Base-by-base conservation (phyloP, 2,797 vertebrate genomes). In the Scleropages formosus region DNA sequence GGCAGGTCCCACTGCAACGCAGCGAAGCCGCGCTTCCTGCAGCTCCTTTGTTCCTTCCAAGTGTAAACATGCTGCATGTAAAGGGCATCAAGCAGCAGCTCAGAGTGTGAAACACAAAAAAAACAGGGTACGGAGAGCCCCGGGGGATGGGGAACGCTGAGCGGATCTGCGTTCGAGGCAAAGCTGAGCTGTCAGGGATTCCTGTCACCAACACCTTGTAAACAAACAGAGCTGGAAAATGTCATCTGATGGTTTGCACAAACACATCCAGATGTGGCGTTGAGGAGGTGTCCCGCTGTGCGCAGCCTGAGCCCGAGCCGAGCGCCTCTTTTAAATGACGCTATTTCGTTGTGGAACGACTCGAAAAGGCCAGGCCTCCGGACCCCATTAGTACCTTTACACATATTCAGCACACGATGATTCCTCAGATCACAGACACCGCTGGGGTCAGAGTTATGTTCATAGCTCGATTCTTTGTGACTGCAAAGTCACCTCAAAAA, bases 161-260 rank as follows among this genome's bases (percentile, higher is more conserved):
- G 46, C 13, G 20, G 15, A 56, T 16, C 51, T 1, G 26, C 22
- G 22, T 89, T 91, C 88, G 87, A 90, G 86, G 85, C 86, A 85
- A 90, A 89, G 84, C 75, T 81, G 70, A 78, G 83, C 81, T 86
- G 89, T 92, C 90, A 92, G 8, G 20, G 53, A 60, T 24, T 22
- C 39, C 24, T 79, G 87, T 83, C 83, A 83, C 86, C 84, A 75
- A 84, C 81, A 86, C 80, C 84, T 88, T 87, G 88, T 90, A 88
- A 90, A 90, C 87, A 90, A 79, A 86, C 80, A 80, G 76, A 73
- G 78, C 66, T 79, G 78, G 81, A 64, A 63, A 46, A 74, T 63
- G 26, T 61, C 72, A 79, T 79, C 69, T 80, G 75, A 83, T 81
- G 84, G 82, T 84, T 85, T 78, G 85, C 86, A 76, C 64, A 80